Percentiles rank a stretch among this genome's conserved stretches.
Evolutionary conservation across 92 coral and sea anemone species (phyloP).

Genomic region (Galaxea fascicularis): DNA sequence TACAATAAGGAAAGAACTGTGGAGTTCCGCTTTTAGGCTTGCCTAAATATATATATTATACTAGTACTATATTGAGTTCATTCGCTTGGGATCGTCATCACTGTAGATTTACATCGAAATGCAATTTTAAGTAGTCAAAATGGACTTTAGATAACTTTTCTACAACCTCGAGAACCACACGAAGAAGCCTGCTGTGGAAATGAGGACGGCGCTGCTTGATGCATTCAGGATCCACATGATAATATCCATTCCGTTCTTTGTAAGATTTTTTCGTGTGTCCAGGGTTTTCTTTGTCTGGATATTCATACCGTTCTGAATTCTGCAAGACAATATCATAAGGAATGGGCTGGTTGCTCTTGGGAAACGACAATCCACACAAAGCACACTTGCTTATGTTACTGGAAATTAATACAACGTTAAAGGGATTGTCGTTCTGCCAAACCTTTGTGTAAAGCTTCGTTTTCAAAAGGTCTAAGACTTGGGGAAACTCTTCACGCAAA

Average conservation of each 20-base stretch:
- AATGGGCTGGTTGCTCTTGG: not conserved
- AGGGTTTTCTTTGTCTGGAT: conserved; percentile 33
- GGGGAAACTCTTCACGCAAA: not conserved
- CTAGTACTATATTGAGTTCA: no score
- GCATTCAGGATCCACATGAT: conserved; percentile 39
- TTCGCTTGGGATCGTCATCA: no score
- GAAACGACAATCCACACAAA: conserved; percentile 36
- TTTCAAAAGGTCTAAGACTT: not conserved
- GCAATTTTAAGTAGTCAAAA: not conserved
- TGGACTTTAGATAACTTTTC: not conserved
- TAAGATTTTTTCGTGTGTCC: conserved; percentile 41
- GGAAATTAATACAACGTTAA: conserved; percentile 17
- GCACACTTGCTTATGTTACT: conserved; percentile 46
- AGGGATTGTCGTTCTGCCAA: conserved; percentile 39
- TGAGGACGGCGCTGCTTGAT: no score
- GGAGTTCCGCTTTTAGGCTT: no score
- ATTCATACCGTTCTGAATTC: conserved; percentile 37
- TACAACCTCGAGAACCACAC: not conserved
- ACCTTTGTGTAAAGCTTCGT: conserved; percentile 6
- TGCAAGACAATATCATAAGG: conserved; percentile 18
- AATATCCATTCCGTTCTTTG: conserved; percentile 36
- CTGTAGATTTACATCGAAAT: not conserved
- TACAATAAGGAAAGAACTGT: no score
- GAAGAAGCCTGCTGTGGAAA: conserved; percentile 25
- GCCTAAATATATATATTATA: no score